Evolutionary conservation across 2,888 invertebrate species (phyloP), one percentile per base, ranked within the genome.

Genomic region (Strigamia transsilvanica): DNA sequence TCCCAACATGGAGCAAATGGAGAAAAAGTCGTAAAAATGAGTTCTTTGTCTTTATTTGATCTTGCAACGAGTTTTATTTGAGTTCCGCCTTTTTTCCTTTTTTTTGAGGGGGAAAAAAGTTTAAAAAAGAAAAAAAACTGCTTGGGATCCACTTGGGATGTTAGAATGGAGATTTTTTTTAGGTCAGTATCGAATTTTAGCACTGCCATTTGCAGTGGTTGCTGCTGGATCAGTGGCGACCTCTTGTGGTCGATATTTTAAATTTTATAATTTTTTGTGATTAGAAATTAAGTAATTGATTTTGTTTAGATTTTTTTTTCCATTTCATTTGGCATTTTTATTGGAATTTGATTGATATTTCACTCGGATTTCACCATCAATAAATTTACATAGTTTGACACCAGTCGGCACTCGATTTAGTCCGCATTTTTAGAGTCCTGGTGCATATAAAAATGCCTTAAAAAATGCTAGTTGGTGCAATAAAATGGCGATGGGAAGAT

Each of bases 21-120:
- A 61, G 61, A 61, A 61, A 61, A 61, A 61, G 61, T 61, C 61
- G 61, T 61, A 61, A 61, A 34, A 61, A 61, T 61, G 61, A 61
- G 18, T 61, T 61, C 61, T 18, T 9, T 61, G 61, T 61, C 61
- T 61, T 61, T 61, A 61, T 61, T 61, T 61, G 61, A 61, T 61
- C 61, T 18, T 18, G 23, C 21, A n/a, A 61, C 61, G 21, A 61
- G 61, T 61, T 61, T 61, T 61, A 61, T 61, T 61, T 61, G 61
- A 61, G 61, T 61, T 61, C 18, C 23, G 13, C n/a, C 10, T 61
- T 23, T 21, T 21, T 61, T 61, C 18, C n/a, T 23, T 61, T 23
- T 21, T 21, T 61, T 61, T 61, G 3, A 15, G 3, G 18, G 18
- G 4, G 3, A 61, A 61, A 61, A 61, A n/a, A n/a, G n/a, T n/a